These are phyloP conservation scores for Channa maculata DNA, from an alignment of 2,113 vertebrate species.

Conservation along the genomic window DNA sequence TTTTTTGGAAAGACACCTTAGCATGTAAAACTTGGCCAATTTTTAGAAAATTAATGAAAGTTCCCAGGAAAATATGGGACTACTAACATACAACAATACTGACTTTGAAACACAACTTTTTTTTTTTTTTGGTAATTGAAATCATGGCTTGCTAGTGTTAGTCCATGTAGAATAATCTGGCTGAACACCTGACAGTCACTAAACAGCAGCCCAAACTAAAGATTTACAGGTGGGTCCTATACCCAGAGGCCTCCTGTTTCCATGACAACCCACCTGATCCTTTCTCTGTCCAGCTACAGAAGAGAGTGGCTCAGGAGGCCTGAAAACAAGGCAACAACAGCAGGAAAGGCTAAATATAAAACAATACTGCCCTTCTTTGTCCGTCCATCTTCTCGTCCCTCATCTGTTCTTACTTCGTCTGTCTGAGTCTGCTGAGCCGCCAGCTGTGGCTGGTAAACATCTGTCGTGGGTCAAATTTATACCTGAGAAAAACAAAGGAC, in stretches of 20 bases:
- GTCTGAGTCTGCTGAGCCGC: slow-evolving; percentile 56
- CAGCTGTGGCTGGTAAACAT: slow-evolving; percentile 76
- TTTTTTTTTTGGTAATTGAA: too few species aligned
- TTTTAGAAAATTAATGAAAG: too few species aligned
- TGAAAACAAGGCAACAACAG: slow-evolving; percentile 65
- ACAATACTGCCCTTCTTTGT: slow-evolving; percentile 35
- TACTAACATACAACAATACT: too few species aligned
- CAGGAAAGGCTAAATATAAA: slow-evolving; percentile 33
- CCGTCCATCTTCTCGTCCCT: not conserved
- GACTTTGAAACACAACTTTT: too few species aligned
- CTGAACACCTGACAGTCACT: slow-evolving; percentile 22
- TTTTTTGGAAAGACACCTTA: too few species aligned
- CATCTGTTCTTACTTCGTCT: slow-evolving; percentile 57
- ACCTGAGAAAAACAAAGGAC: slow-evolving; percentile 64
- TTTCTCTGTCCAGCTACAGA: slow-evolving; percentile 20
- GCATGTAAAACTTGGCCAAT: too few species aligned
- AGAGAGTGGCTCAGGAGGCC: slow-evolving; percentile 35
- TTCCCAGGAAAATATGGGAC: too few species aligned
- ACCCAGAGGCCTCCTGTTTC: slow-evolving; percentile 39
- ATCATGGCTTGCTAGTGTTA: not conserved
- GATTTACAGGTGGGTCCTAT: slow-evolving; percentile 11
- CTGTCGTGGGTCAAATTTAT: slow-evolving; percentile 79
- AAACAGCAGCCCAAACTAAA: slow-evolving; percentile 6
- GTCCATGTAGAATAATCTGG: slow-evolving; percentile 9
- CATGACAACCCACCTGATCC: slow-evolving; percentile 25